Evolutionary conservation across 2,888 invertebrate genomes (phyloP), one percentile per base, ranked within the genome.

Genomic region (Diplazon laetatorius): DNA sequence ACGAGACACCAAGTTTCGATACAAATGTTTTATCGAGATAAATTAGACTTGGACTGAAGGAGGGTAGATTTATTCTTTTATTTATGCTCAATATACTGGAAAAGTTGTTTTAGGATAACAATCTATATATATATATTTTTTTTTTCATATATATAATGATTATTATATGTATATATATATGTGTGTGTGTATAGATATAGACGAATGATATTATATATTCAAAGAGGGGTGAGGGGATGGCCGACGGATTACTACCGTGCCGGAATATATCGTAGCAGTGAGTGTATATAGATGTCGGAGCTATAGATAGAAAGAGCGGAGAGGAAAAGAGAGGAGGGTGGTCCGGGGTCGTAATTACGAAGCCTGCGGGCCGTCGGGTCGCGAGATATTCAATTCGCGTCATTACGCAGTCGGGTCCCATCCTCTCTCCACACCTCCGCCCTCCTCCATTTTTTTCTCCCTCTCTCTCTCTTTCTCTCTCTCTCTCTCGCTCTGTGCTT

Each of bases 361-460:
- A 72, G 46, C 66, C 71, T 57, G 42, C 44, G 70, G 65, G 35
- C 57, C 70, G 59, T 65, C 30, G 76, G 57, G 66, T 66, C 55
- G 76, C 25, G 50, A 70, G 52, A 71, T 71, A 72, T 72, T 63
- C 63, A 74, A 74, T 68, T 74, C 74, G 68, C 66, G 66, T 74
- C 74, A 74, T 74, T 74, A 68, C 74, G 68, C 60, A 60, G 63
- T 63, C 63, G 20, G 68, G 42, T 60, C 25, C 60, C 60, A 74
- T 35, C 16, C 46, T 57, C 57, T 63, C 42, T 69, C 25, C 39
- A 10, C 55, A 22, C 42, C 44, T 18, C 52, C 55, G 10, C 39
- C 16, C n/a, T 8, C 48, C 46, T 50, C 37, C 57, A 35, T 55
- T 39, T 0, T 9, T 16, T 16, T 42, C n/a, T 42, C 6, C 30